Evolutionary conservation across 2,888 invertebrate species (phyloP).

Genomic region (Pseudococcus jackbeardsleyi): DNA sequence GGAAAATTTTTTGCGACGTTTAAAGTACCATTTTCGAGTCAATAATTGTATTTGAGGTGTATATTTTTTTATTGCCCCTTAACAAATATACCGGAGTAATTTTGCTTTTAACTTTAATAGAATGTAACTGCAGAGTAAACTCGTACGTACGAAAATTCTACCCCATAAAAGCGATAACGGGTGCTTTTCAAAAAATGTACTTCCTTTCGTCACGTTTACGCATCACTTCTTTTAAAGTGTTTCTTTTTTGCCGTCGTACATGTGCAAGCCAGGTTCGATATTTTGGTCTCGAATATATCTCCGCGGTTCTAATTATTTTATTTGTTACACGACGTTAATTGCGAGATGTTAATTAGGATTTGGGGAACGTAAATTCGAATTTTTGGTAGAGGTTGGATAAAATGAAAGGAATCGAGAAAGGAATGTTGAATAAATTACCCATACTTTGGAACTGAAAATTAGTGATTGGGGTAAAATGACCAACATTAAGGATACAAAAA

Average conservation of each 20-base stretch:
- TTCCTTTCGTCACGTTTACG: constrained; percentile 52
- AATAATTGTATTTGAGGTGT: constrained; percentile 27
- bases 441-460: no score
- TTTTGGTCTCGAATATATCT: neutral
- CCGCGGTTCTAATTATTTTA: neutral
- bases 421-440: neutral
- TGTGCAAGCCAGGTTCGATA: neutral
- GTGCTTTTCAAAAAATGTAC: constrained; percentile 39
- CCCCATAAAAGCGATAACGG: constrained; percentile 43
- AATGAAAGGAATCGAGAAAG: neutral
- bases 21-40: constrained; percentile 34
- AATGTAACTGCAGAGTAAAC: constrained; percentile 50
- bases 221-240: constrained; percentile 48
- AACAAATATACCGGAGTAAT: constrained; percentile 47
- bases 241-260: neutral
- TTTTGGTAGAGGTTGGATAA: neutral
- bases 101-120: constrained; percentile 54
- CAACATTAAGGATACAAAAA: no score
- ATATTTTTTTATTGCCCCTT: constrained; percentile 47
- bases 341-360: constrained; percentile 1
- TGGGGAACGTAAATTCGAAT: neutral
- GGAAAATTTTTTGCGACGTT: neutral
- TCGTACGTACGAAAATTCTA: constrained; percentile 42
- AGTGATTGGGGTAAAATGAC: no score
- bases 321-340: constrained; percentile 19